Base-by-base conservation (phyloP, 2,797 vertebrate genomes). In the Helostoma temminkii region DNA sequence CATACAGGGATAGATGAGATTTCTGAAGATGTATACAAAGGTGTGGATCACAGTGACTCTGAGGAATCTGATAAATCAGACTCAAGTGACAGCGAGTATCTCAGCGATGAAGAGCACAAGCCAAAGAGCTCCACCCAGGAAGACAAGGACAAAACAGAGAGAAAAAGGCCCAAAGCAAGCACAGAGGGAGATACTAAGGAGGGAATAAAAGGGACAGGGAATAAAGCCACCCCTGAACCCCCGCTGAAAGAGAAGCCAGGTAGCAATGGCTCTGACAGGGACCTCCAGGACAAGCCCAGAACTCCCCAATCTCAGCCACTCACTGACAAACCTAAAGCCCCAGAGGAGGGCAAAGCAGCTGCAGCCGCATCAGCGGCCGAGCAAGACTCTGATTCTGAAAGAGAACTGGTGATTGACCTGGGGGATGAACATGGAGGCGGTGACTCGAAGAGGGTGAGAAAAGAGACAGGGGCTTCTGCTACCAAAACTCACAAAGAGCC, bases 61-160 rank as follows among this genome's bases (percentile, higher is more conserved):
- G 98, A 99, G 39, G 97, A 99, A 63, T 98, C 98, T 0, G 98
- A 99, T 77, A 99, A 99, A 82, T 98, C 97, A 0, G 97, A 99
- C 62, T 96, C 96, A 9, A 98, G 97, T 15, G 97, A 98, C 80
- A 98, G 97, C 6, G 97, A 98, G 74, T 96, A 96, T 47, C 88
- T 94, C 58, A 97, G 95, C 0, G 98, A 99, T 0, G 97, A 98
- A 12, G 96, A 98, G 41, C 96, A 96, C 86, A 97, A 96, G 89
- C 91, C 95, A 85, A 98, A 97, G 91, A 95, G 93, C 58, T 93
- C 94, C 2, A 81, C 91, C 12, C 95, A 95, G 52, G 86, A 93
- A 0, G 95, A 96, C 80, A 96, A 96, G 56, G 96, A 96, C 70
- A 95, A 84, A 86, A 78, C 82, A 26, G 97, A 97, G 71, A 95